These are phyloP conservation scores for Cyclina sinensis DNA, from an alignment of 1,140 invertebrate genomes.

Conservation along the genomic window DNA sequence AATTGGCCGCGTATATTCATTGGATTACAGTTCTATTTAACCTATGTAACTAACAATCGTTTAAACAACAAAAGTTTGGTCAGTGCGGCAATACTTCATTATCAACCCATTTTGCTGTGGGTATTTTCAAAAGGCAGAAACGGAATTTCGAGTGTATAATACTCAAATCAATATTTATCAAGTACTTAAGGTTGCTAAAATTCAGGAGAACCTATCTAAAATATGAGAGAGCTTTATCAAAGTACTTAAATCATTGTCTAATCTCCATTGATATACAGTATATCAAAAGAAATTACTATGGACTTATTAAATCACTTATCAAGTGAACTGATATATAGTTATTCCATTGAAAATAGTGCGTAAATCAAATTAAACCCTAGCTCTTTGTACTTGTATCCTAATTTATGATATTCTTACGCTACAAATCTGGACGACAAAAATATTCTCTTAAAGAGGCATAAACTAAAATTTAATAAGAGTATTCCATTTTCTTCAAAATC, in stretches of 20 bases:
- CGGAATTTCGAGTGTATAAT: not conserved
- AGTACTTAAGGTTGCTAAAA: not conserved
- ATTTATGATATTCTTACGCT: no score
- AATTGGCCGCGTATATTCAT: no score
- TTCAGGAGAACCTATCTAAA: slow-evolving; percentile 7
- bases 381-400: no score
- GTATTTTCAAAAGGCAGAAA: not conserved
- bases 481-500: no score
- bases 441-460: no score
- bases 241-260: slow-evolving; percentile 4
- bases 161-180: slow-evolving; percentile 16
- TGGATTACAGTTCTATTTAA: no score
- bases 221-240: not conserved
- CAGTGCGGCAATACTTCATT: no score
- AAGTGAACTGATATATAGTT: not conserved
- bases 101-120: not conserved
- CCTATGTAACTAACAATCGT: no score
- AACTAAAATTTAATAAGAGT: no score
- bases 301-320: slow-evolving; percentile 14
- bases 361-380: not conserved
- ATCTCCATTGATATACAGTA: not conserved
- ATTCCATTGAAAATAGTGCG: not conserved
- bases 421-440: no score
- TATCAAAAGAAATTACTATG: not conserved
- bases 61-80: no score